Evolutionary conservation across 1,140 invertebrate genomes (phyloP).

Genomic region (Magallana ariakensis): DNA sequence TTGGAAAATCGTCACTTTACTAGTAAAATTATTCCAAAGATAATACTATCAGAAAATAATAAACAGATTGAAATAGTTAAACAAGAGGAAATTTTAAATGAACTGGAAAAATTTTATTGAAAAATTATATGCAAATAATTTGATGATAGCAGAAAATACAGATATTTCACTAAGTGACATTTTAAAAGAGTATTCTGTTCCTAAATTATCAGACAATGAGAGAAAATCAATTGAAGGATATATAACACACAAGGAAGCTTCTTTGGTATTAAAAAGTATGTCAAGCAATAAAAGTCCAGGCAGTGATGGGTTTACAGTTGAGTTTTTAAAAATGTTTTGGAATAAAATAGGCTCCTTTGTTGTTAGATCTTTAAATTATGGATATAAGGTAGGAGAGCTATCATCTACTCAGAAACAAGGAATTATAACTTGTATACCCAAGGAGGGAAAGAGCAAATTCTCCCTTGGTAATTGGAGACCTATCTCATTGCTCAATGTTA

Average conservation of each 20-base stretch:
- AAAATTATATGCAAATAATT: background rate
- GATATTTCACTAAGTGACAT: background rate
- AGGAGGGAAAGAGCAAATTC: constrained; percentile 26
- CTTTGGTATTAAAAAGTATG: background rate
- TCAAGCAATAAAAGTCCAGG: background rate
- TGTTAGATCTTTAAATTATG: constrained; percentile 49
- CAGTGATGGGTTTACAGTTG: too few relatives aligned
- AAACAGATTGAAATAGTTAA: background rate
- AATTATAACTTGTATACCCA: constrained; percentile 51
- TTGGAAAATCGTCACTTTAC: background rate
- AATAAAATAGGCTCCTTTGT: constrained; percentile 41
- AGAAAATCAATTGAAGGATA: background rate
- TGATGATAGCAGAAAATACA: background rate
- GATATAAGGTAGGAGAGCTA: constrained; percentile 2
- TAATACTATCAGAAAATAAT: background rate
- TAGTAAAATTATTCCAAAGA: background rate
- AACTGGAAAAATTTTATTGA: background rate
- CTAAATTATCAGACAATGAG: background rate
- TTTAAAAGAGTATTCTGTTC: background rate
- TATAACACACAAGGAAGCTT: background rate
- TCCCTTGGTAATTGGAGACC: constrained; percentile 39
- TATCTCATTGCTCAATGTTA: constrained; percentile 41
- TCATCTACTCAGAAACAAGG: constrained; percentile 19
- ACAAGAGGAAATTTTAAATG: background rate
- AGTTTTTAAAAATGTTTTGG: constrained; percentile 3